A percentile compares a stretch with the other conserved stretches of the same genome.
Conservation (phyloP, 2,797 vertebrate species). For the Furcifer pardalis region DNA sequence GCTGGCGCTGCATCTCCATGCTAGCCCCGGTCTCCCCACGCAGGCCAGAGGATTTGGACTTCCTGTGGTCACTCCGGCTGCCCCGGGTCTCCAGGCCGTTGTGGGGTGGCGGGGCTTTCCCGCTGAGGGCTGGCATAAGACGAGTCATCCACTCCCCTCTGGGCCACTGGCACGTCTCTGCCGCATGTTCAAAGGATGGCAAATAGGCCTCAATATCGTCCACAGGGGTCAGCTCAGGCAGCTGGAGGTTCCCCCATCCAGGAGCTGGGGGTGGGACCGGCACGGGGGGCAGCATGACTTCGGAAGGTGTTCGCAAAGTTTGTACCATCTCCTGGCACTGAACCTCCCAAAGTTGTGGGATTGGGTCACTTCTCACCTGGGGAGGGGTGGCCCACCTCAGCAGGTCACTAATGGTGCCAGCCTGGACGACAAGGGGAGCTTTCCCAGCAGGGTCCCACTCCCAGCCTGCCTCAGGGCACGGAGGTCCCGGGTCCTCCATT, state of each 20-base stretch:
- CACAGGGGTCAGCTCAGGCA: slow-evolving; percentile 22
- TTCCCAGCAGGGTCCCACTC: slow-evolving; percentile 32
- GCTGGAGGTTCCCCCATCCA: slow-evolving; percentile 32
- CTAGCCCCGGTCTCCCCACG: slow-evolving; percentile 6
- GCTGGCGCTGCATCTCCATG: slow-evolving; percentile 35
- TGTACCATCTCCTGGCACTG: slow-evolving; percentile 43
- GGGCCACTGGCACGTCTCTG: slow-evolving; percentile 28
- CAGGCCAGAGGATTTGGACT: slow-evolving; percentile 23
- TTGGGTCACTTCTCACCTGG: slow-evolving; percentile 32
- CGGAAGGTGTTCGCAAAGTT: slow-evolving; percentile 11
- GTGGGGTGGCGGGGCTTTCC: slow-evolving; percentile 5
- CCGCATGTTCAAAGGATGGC: slow-evolving; percentile 24
- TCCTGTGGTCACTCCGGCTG: slow-evolving; percentile 13
- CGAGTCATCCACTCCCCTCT: slow-evolving; percentile 38
- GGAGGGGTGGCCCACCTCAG: slow-evolving; percentile 38
- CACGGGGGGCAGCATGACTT: slow-evolving; percentile 9
- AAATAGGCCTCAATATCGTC: slow-evolving; percentile 37
- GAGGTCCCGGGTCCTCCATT: slow-evolving; percentile 35
- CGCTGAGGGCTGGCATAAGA: slow-evolving; percentile 31
- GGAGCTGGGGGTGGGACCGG: slow-evolving; percentile 26
- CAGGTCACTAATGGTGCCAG: slow-evolving; percentile 31
- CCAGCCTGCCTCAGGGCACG: slow-evolving; percentile 30
- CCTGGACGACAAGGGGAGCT: slow-evolving; percentile 31
- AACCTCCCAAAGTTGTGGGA: slow-evolving; percentile 37
- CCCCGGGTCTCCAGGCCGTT: slow-evolving; percentile 10